Conservation (phyloP, 2,888 invertebrate species). For the Drosophila subquinaria region DNA sequence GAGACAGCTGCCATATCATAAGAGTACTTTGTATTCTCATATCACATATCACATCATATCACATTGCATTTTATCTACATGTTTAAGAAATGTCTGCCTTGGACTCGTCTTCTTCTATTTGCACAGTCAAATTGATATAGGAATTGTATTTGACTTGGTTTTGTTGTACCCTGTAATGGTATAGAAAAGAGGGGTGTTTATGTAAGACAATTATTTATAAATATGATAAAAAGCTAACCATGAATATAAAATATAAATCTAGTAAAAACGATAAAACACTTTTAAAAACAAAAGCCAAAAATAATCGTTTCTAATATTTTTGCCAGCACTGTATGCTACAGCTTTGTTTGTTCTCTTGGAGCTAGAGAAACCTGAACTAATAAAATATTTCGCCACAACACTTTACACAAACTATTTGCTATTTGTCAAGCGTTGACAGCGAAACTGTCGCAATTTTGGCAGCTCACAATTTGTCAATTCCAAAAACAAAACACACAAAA, state of each 20-base stretch:
- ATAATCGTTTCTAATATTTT: too few species aligned
- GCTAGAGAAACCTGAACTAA: conserved; percentile 27
- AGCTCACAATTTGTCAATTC: conserved; percentile 70
- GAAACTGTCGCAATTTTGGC: conserved; percentile 71
- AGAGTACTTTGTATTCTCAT: not conserved
- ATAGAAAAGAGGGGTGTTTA: not conserved
- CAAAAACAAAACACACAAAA: not conserved
- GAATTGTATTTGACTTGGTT: not conserved
- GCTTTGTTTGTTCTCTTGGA: conserved; percentile 3
- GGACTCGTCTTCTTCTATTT: conserved; percentile 52
- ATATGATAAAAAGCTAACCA: too few species aligned
- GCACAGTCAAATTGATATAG: conserved; percentile 47
- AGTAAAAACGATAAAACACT: too few species aligned
- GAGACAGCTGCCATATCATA: conserved; percentile 14
- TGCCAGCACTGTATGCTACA: conserved; percentile 10
- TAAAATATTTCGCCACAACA: conserved; percentile 61
- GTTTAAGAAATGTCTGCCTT: conserved; percentile 47
- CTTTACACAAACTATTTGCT: conserved; percentile 51
- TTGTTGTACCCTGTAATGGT: conserved; percentile 12
- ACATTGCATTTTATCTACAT: conserved; percentile 1
- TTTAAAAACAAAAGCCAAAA: too few species aligned
- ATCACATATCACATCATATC: conserved; percentile 5
- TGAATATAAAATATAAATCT: too few species aligned
- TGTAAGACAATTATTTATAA: too few species aligned
- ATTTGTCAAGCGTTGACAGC: conserved; percentile 72